phyloP scores from a whole-genome alignment of 2,888 invertebrate species.

The Dimorphilus gyrociliatus region DNA sequence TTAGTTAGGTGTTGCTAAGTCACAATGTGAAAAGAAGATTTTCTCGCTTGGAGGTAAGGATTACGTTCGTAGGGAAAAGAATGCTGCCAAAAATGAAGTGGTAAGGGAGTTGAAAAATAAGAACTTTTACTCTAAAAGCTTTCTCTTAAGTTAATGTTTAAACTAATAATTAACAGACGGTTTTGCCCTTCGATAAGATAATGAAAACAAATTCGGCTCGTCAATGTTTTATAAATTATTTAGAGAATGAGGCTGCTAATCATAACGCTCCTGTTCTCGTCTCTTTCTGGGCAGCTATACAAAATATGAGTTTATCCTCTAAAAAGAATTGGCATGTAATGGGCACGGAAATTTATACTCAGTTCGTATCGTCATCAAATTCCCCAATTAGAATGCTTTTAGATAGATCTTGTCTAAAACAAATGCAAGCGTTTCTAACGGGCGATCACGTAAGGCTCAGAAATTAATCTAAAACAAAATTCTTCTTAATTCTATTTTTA shows the following conservation, averaged over 20 bases:
- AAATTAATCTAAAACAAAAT: background rate
- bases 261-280: slow-evolving; percentile 50
- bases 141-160: no score
- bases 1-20: slow-evolving; percentile 30
- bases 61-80: slow-evolving; percentile 16
- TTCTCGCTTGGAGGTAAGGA: slow-evolving; percentile 23
- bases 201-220: slow-evolving; percentile 20
- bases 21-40: slow-evolving; percentile 28
- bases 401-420: slow-evolving; percentile 45
- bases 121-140: no score
- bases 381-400: slow-evolving; percentile 61
- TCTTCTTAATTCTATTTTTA: background rate
- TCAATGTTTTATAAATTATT: slow-evolving; percentile 54
- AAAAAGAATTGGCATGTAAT: slow-evolving; percentile 55
- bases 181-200: slow-evolving; percentile 21
- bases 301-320: slow-evolving; percentile 51
- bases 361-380: slow-evolving; percentile 62
- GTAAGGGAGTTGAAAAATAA: no score
- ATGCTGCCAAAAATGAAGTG: slow-evolving; percentile 10
- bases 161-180: slow-evolving; percentile 12
- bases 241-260: slow-evolving; percentile 61
- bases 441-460: slow-evolving; percentile 50
- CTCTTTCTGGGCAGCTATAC: slow-evolving; percentile 66
- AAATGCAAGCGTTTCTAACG: slow-evolving; percentile 69
- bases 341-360: slow-evolving; percentile 79